phyloP scores from a whole-genome alignment of 2,888 invertebrate species.

The Scaptomyza tumidula region DNA sequence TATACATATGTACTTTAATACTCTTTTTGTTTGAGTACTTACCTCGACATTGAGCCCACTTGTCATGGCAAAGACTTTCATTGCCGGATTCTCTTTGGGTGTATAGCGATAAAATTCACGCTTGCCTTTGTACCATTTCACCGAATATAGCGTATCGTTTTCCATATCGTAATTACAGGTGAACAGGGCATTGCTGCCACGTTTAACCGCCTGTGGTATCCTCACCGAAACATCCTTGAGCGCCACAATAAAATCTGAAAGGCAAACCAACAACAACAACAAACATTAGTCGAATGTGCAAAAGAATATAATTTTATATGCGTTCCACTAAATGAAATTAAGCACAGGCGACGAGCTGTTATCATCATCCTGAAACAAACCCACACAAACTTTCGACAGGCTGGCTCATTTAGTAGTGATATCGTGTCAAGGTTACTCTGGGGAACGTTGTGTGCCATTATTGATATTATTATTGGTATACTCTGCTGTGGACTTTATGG shows the following conservation, averaged over 20 bases:
- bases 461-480: conserved; percentile 15
- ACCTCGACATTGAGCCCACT: conserved; percentile 92
- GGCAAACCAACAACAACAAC: conserved; percentile 35
- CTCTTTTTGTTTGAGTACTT: conserved; percentile 84
- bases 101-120: conserved; percentile 94
- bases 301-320: conserved; percentile 43
- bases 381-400: not conserved
- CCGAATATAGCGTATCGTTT: conserved; percentile 91
- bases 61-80: conserved; percentile 87
- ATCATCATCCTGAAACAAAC: not conserved
- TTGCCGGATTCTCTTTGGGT: conserved; percentile 89
- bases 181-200: conserved; percentile 88
- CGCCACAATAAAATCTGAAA: conserved; percentile 83
- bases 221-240: conserved; percentile 88
- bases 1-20: conserved; percentile 6
- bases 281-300: conserved; percentile 9
- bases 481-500: not conserved
- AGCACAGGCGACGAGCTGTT: conserved; percentile 38
- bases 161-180: conserved; percentile 92
- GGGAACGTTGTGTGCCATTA: not conserved
- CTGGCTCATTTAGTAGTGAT: conserved; percentile 19
- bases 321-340: conserved; percentile 51
- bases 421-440: conserved; percentile 2
- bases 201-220: conserved; percentile 89
- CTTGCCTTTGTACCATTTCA: conserved; percentile 94